These are phyloP conservation scores for Drosophila borealis DNA, from an alignment of 2,888 invertebrate genomes.

Conservation along the genomic window DNA sequence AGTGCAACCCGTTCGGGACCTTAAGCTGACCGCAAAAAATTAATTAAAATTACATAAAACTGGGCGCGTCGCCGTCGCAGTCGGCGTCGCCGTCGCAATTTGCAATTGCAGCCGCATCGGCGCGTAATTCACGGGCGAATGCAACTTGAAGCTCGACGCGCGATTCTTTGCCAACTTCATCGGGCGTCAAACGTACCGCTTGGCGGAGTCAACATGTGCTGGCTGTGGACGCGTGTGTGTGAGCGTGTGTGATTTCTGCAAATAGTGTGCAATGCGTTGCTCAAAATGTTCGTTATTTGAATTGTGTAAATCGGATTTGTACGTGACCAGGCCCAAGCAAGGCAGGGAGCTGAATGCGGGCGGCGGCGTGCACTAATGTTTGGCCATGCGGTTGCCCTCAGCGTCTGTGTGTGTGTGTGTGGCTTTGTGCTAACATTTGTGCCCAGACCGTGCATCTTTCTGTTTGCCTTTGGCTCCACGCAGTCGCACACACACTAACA, in stretches of 20 bases:
- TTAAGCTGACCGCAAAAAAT: conserved; percentile 78
- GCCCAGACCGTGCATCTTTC: conserved; percentile 57
- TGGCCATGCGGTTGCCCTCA: conserved; percentile 62
- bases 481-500: conserved; percentile 52
- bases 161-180: conserved; percentile 50
- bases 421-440: conserved; percentile 67
- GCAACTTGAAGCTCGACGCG: conserved; percentile 19
- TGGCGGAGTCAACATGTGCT: conserved; percentile 41
- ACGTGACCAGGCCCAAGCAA: conserved; percentile 62
- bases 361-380: conserved; percentile 68
- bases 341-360: conserved; percentile 12
- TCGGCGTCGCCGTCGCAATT: conserved; percentile 11
- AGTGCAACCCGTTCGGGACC: conserved; percentile 47
- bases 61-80: conserved; percentile 9
- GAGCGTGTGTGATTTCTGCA: conserved; percentile 54
- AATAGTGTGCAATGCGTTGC: conserved; percentile 63
- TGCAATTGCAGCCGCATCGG: conserved; percentile 27
- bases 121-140: conserved; percentile 56
- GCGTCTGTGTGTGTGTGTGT: conserved; percentile 17
- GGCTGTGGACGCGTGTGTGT: conserved; percentile 3
- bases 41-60: conserved; percentile 75
- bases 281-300: conserved; percentile 73
- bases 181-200: conserved; percentile 40
- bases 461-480: conserved; percentile 78
- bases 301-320: conserved; percentile 80